Evolutionary conservation across 2,797 vertebrate species (phyloP).

Genomic region (Pitangus sulphuratus): DNA sequence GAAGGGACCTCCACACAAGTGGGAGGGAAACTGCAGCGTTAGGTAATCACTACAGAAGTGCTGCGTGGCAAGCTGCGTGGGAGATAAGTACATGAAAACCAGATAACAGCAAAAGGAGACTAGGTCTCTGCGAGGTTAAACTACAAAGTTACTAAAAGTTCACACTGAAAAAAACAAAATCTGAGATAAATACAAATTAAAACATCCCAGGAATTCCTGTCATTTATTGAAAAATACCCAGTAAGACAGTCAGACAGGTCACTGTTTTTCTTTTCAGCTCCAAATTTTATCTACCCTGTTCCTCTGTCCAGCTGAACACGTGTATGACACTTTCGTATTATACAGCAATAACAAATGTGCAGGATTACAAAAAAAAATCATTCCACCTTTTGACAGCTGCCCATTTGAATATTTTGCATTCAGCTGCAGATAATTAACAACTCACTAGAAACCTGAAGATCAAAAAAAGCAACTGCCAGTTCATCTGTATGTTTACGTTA

Average conservation of each 20-base stretch:
- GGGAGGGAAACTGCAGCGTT: constrained; percentile 15
- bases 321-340: background rate
- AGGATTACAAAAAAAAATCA: background rate
- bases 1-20: background rate
- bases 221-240: background rate
- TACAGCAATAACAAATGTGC: background rate
- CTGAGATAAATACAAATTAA: background rate
- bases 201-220: background rate
- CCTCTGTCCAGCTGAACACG: background rate
- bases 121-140: background rate
- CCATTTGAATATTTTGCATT: background rate
- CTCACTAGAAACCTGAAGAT: background rate
- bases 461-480: background rate
- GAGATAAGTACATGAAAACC: background rate
- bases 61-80: background rate
- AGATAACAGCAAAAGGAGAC: background rate
- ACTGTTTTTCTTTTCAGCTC: background rate
- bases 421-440: background rate
- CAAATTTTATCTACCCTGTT: background rate
- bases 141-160: background rate
- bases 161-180: background rate
- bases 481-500: background rate
- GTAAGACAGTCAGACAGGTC: background rate
- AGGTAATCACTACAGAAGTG: constrained; percentile 1
- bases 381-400: background rate